Evolutionary conservation across 2,797 vertebrate genomes (phyloP).

Genomic region (Xerus rutilus): DNA sequence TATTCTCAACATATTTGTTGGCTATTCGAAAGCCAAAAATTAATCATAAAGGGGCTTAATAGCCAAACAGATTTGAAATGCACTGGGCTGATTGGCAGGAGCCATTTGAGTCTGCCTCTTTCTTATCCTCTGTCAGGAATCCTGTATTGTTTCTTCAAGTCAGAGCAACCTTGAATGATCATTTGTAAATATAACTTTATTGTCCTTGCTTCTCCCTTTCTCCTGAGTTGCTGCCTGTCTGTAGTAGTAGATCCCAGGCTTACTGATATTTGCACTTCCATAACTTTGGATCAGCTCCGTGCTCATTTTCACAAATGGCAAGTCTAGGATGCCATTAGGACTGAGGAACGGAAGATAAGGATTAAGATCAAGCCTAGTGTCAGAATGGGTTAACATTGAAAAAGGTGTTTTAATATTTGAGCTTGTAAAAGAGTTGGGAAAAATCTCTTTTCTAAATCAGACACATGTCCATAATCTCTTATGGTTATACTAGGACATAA

Average conservation of each 20-base stretch:
- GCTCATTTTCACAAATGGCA: conserved; percentile 10
- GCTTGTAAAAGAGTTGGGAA: not conserved
- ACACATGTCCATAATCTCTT: not conserved
- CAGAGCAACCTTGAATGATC: not conserved
- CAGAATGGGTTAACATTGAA: not conserved
- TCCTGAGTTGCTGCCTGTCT: not conserved
- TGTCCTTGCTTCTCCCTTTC: not conserved
- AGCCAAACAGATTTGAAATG: conserved; percentile 29
- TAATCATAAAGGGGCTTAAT: conserved; percentile 36
- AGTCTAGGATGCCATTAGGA: not conserved
- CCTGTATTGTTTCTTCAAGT: conserved; percentile 1
- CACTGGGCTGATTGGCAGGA: not conserved
- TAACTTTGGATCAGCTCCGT: not conserved
- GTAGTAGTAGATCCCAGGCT: not conserved
- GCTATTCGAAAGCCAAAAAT: not conserved
- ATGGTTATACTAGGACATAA: not conserved
- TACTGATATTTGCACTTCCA: not conserved
- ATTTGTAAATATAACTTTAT: conserved; percentile 34
- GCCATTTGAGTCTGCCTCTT: not conserved
- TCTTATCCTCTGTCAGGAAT: conserved; percentile 54
- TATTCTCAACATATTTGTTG: not conserved
- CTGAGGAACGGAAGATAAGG: conserved; percentile 1
- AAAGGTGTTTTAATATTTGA: conserved; percentile 6
- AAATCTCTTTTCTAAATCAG: not conserved
- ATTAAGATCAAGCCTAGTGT: not conserved